Percentiles rank a stretch among this genome's conserved stretches.
Conservation (phyloP, 2,888 invertebrate genomes). For the Vannuccia rotundouncinata region DNA sequence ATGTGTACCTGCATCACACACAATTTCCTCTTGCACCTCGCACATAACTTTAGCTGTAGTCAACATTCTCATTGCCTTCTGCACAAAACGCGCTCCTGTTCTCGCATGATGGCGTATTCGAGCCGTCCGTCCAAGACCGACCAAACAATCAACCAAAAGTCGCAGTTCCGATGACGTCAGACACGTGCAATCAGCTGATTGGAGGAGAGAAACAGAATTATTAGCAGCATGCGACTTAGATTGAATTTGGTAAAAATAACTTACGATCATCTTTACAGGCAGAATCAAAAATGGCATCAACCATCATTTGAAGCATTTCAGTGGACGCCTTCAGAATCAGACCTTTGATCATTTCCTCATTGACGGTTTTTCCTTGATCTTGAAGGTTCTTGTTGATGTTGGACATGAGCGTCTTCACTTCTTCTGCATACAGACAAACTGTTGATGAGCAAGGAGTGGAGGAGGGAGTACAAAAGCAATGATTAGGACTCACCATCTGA, state of each 20-base stretch:
- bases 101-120: conserved; percentile 52
- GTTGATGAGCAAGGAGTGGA: no score
- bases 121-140: conserved; percentile 49
- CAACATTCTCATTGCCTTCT: conserved; percentile 49
- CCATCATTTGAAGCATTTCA: conserved; percentile 49
- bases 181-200: conserved; percentile 25
- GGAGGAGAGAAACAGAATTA: not conserved
- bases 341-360: conserved; percentile 49
- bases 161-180: conserved; percentile 52
- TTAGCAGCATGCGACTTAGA: no score
- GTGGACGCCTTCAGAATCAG: conserved; percentile 49
- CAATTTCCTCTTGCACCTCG: no score
- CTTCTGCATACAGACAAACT: not conserved
- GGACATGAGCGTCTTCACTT: not conserved
- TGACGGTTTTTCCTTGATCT: conserved; percentile 42
- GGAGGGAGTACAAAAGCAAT: no score
- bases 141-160: conserved; percentile 49
- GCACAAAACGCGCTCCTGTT: conserved; percentile 50
- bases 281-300: conserved; percentile 50
- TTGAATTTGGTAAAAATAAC: no score
- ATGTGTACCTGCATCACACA: no score
- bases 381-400: not conserved
- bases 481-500: not conserved
- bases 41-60: conserved; percentile 42
- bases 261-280: conserved; percentile 44